Conservation (phyloP, 37 sponge, comb jelly and placozoan genomes). For the Ianthella basta region DNA sequence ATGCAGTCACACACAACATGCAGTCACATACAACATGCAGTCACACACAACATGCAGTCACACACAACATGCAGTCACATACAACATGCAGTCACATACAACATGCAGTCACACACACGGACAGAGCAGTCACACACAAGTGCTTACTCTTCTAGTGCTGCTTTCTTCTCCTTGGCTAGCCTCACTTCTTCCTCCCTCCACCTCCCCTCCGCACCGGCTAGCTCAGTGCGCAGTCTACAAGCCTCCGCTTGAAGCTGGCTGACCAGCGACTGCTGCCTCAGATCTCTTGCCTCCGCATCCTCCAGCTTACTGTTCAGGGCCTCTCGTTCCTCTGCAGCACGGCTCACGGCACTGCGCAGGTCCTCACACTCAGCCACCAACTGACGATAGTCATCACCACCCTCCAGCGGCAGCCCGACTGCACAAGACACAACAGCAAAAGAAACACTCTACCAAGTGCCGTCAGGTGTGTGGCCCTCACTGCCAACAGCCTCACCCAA, state of each 20-base stretch:
- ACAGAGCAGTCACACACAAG: not conserved
- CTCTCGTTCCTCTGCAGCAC: not conserved
- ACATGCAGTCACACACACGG: not conserved
- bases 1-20: too few relatives aligned
- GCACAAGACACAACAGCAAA: too few relatives aligned
- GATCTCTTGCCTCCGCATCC: not conserved
- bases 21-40: too few relatives aligned
- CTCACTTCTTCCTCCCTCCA: not conserved
- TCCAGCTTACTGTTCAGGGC: not conserved
- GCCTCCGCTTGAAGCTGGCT: not conserved
- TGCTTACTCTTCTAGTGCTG: slow-evolving; percentile 6
- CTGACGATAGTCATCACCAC: not conserved
- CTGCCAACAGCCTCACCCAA: not conserved
- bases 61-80: too few relatives aligned
- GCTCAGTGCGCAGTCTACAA: not conserved
- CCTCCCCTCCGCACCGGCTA: not conserved
- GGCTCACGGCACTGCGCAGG: not conserved
- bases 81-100: too few relatives aligned
- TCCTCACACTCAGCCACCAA: slow-evolving; percentile 19
- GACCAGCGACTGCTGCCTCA: not conserved
- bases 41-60: too few relatives aligned
- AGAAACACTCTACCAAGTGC: too few relatives aligned
- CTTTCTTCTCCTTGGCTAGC: not conserved
- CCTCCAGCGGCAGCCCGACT: not conserved
- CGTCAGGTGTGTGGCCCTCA: too few relatives aligned